Evolutionary conservation across 2,888 invertebrate genomes (phyloP).

Genomic region (Melieria crassipennis): DNA sequence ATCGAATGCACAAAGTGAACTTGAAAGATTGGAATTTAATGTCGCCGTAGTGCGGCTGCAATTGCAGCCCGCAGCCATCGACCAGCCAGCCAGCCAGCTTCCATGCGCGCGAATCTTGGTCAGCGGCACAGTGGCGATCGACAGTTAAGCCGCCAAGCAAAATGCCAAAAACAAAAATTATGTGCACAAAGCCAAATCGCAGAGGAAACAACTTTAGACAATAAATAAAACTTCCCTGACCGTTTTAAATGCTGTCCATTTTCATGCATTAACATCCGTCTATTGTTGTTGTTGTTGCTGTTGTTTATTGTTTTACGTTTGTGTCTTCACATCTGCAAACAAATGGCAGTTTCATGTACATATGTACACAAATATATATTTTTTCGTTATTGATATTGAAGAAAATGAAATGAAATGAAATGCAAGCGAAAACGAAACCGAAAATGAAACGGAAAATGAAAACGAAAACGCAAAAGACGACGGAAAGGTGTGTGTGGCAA

Average conservation of each 20-base stretch:
- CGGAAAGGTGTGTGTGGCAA: too few relatives aligned
- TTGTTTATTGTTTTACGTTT: too few relatives aligned
- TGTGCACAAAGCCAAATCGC: too few relatives aligned
- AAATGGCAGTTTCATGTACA: neutral
- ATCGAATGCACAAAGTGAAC: neutral
- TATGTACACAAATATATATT: neutral
- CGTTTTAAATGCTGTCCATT: too few relatives aligned
- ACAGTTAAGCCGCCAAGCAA: neutral
- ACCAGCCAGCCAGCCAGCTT: neutral
- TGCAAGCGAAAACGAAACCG: too few relatives aligned
- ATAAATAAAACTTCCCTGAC: too few relatives aligned
- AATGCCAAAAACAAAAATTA: neutral
- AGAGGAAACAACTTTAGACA: too few relatives aligned
- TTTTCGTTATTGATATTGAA: neutral
- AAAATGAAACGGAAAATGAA: too few relatives aligned
- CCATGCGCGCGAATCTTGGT: slow-evolving; percentile 29
- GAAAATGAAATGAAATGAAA: neutral
- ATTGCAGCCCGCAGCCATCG: neutral
- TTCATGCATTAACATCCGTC: too few relatives aligned
- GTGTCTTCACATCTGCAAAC: too few relatives aligned
- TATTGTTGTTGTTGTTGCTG: too few relatives aligned
- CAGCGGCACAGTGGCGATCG: slow-evolving; percentile 12
- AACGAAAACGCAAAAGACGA: too few relatives aligned
- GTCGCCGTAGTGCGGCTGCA: neutral
- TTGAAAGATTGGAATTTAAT: neutral